Evolutionary conservation across 2,113 vertebrate genomes (phyloP).

Genomic region (Pithys albifrons): DNA sequence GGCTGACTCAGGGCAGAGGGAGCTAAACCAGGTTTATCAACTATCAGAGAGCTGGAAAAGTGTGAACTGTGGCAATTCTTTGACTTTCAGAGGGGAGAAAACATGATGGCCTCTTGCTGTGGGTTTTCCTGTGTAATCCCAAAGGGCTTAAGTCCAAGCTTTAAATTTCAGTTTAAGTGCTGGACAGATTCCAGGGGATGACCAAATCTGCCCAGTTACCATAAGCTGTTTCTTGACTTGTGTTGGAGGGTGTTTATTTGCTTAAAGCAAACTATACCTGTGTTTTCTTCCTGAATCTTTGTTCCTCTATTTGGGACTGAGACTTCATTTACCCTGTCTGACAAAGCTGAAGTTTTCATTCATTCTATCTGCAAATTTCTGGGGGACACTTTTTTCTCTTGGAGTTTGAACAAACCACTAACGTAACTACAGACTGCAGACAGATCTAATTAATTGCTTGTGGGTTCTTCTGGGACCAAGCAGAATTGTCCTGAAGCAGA

Average conservation of each 20-base stretch:
- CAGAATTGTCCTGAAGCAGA: not conserved
- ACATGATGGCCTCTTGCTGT: not conserved
- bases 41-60: not conserved
- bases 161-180: not conserved
- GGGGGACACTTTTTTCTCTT: not conserved
- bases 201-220: not conserved
- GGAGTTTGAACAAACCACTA: not conserved
- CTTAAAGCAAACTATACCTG: not conserved
- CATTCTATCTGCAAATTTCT: not conserved
- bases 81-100: not conserved
- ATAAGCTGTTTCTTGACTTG: not conserved
- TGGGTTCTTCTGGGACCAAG: not conserved
- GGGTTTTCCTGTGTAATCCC: not conserved
- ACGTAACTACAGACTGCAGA: not conserved
- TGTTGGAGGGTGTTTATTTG: not conserved
- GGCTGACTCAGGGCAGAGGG: not conserved
- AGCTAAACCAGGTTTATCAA: not conserved
- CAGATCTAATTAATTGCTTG: not conserved
- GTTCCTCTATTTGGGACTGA: not conserved
- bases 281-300: not conserved
- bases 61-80: not conserved
- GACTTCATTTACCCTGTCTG: not conserved
- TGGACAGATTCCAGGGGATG: not conserved
- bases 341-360: not conserved
- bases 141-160: not conserved